These are phyloP conservation scores for Schmidtea mediterranea DNA, from an alignment of 1,140 invertebrate species.

Conservation along the genomic window DNA sequence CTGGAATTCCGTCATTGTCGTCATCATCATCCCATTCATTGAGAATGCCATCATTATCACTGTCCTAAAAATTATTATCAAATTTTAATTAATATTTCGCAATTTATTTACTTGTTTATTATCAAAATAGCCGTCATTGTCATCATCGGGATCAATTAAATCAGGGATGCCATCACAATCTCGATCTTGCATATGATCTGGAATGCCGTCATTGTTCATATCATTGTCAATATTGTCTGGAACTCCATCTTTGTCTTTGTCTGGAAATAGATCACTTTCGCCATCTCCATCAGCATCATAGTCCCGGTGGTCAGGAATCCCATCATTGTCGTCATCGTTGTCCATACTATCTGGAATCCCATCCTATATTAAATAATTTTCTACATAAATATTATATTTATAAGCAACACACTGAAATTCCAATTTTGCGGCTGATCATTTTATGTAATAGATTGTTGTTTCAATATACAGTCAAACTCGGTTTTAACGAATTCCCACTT, in stretches of 20 bases:
- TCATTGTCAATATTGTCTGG: conserved; percentile 6
- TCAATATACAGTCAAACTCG: too few relatives aligned
- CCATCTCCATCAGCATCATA: conserved; percentile 5
- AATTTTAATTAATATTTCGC: neutral
- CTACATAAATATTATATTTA: too few relatives aligned
- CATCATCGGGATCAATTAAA: conserved; percentile 7
- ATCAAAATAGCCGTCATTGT: conserved; percentile 5
- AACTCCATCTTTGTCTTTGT: conserved; percentile 3
- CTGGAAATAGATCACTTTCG: conserved; percentile 1
- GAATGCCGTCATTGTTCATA: conserved; percentile 7
- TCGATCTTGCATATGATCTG: conserved; percentile 8
- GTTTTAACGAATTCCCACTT: too few relatives aligned
- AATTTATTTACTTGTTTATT: neutral
- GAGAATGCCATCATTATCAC: conserved; percentile 5
- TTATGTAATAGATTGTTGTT: too few relatives aligned
- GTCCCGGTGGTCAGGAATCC: conserved; percentile 2
- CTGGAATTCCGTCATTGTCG: conserved; percentile 7
- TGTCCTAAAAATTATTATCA: neutral
- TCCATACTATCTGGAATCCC: conserved; percentile 6
- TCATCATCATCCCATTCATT: conserved; percentile 8
- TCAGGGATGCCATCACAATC: conserved; percentile 14
- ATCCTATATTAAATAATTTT: too few relatives aligned
- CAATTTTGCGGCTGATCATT: too few relatives aligned
- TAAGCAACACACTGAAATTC: too few relatives aligned
- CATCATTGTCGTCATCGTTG: conserved; percentile 6